These are phyloP conservation scores for Enteromius treurensis DNA, from an alignment of 2,797 vertebrate genomes.

Conservation along the genomic window DNA sequence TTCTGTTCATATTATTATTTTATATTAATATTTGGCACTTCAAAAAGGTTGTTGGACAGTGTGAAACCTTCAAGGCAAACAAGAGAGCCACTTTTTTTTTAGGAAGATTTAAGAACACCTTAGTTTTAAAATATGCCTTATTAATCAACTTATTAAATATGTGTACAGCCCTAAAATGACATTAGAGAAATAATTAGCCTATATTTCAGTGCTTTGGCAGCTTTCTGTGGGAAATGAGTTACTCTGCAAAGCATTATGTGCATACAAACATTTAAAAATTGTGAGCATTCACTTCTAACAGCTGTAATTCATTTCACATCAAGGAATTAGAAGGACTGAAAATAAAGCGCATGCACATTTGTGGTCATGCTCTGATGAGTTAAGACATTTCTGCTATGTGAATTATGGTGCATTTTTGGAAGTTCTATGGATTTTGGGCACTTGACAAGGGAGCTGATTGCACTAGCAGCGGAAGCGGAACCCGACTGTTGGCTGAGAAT, in stretches of 20 bases:
- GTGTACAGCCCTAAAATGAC: no score
- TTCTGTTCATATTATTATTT: neutral
- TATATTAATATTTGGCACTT: neutral
- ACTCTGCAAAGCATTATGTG: neutral
- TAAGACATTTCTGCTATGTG: neutral
- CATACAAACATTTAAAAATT: neutral
- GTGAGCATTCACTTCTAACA: neutral
- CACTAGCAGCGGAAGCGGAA: neutral
- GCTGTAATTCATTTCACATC: neutral
- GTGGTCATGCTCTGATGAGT: neutral
- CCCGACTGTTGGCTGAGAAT: neutral
- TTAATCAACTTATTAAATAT: neutral
- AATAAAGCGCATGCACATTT: neutral
- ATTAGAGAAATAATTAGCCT: neutral
- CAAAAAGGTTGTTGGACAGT: neutral
- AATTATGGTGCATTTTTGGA: neutral
- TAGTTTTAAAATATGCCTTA: neutral
- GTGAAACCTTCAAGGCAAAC: no score
- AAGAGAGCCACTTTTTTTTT: neutral
- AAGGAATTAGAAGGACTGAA: neutral
- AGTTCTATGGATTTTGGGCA: neutral
- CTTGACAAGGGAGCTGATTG: neutral
- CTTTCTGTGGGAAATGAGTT: neutral
- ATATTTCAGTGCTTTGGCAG: neutral
- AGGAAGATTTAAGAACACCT: neutral